phyloP scores from a whole-genome alignment of 2,797 vertebrate genomes.

The Chelon labrosus region DNA sequence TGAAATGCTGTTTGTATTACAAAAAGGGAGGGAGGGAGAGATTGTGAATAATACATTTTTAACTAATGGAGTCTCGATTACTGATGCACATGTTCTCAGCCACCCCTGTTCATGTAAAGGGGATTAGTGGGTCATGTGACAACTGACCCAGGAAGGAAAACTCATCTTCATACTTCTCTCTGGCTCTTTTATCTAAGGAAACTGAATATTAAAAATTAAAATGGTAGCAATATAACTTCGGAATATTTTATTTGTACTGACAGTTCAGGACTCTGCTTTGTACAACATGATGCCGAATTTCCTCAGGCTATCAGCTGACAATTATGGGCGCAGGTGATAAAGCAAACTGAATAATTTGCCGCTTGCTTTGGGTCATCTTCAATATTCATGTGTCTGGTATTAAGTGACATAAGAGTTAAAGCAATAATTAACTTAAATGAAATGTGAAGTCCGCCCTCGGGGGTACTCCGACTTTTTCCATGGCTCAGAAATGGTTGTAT shows the following conservation, averaged over 20 bases:
- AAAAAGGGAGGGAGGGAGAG: slow-evolving; percentile 9
- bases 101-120: slow-evolving; percentile 18
- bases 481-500: slow-evolving; percentile 34
- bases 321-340: slow-evolving; percentile 60
- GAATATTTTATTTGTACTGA: slow-evolving; percentile 4
- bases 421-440: slow-evolving; percentile 68
- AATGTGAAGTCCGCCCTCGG: slow-evolving; percentile 51
- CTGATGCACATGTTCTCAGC: slow-evolving; percentile 50
- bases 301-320: slow-evolving; percentile 57
- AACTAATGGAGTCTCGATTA: slow-evolving; percentile 44
- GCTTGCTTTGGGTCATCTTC: slow-evolving; percentile 60
- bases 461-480: slow-evolving; percentile 34
- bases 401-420: slow-evolving; percentile 65
- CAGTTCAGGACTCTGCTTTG: slow-evolving; percentile 17
- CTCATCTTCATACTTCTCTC: not conserved
- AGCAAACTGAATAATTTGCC: slow-evolving; percentile 60
- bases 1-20: slow-evolving; percentile 59
- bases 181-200: slow-evolving; percentile 10
- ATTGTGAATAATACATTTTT: slow-evolving; percentile 61
- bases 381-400: slow-evolving; percentile 67
- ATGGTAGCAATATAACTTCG: not conserved
- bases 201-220: slow-evolving; percentile 10
- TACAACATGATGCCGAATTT: slow-evolving; percentile 34
- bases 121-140: slow-evolving; percentile 42
- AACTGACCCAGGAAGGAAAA: slow-evolving; percentile 20